Evolutionary conservation across 2,113 vertebrate species (phyloP).

Genomic region (Narcine bancroftii): DNA sequence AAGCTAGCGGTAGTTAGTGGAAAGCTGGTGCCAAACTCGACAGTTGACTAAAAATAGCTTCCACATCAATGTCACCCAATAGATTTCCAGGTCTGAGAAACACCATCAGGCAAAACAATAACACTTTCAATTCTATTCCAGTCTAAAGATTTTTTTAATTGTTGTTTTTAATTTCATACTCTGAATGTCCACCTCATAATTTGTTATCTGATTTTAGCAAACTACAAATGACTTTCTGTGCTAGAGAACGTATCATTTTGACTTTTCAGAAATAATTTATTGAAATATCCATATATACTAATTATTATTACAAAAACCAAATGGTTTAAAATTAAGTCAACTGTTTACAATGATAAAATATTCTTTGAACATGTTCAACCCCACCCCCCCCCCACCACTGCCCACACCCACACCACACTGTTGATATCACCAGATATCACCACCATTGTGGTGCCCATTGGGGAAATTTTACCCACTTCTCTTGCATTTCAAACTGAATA

Average conservation of each 20-base stretch:
- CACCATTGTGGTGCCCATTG: too few species aligned
- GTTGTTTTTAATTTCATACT: neutral
- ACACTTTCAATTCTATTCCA: neutral
- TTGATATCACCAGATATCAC: too few species aligned
- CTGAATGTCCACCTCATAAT: neutral
- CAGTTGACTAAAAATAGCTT: neutral
- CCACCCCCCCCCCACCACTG: too few species aligned
- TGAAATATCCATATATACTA: neutral
- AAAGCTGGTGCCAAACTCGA: neutral
- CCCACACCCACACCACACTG: too few species aligned
- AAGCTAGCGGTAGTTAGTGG: neutral
- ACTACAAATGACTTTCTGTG: neutral
- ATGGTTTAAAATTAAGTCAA: neutral
- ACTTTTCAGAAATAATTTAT: neutral
- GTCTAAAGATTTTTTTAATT: neutral
- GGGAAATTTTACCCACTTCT: neutral
- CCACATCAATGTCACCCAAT: neutral
- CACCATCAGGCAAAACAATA: neutral
- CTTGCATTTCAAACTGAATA: neutral
- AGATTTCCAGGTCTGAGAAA: neutral
- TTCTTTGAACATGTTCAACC: neutral
- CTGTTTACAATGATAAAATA: neutral
- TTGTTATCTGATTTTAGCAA: neutral
- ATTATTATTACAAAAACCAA: neutral
- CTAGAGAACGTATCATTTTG: neutral